Evolutionary conservation across 2,888 invertebrate genomes (phyloP).

Genomic region (Drosophila dives): DNA sequence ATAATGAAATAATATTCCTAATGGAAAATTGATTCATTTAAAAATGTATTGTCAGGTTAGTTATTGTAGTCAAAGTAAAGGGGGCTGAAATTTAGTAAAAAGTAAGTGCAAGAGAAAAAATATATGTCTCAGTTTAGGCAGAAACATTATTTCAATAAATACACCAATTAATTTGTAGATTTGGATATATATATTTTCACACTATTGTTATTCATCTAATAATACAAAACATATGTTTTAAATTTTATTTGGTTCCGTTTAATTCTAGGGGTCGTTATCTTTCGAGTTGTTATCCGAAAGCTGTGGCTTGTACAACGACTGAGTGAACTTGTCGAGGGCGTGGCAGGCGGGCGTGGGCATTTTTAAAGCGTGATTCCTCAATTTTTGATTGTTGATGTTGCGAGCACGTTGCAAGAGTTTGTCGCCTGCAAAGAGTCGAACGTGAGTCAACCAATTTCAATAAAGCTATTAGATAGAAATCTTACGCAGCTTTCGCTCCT

Average conservation of each 20-base stretch:
- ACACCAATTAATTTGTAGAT: not conserved
- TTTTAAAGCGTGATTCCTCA: constrained; percentile 49
- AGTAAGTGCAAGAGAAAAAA: not conserved
- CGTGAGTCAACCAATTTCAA: not conserved
- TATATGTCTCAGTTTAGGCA: not conserved
- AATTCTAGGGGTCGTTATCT: not conserved
- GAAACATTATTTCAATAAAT: not conserved
- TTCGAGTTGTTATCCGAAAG: constrained; percentile 30
- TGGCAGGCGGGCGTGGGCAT: constrained; percentile 66
- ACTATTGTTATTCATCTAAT: not conserved
- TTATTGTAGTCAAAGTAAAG: not conserved
- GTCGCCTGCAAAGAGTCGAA: constrained; percentile 47
- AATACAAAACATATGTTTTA: not conserved
- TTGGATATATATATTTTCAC: not conserved
- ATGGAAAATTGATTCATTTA: not conserved
- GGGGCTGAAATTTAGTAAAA: not conserved
- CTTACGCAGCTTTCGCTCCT: constrained; percentile 69
- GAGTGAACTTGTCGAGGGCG: constrained; percentile 45
- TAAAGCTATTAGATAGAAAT: constrained; percentile 2
- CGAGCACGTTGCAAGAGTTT: constrained; percentile 62
- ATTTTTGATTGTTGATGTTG: constrained; percentile 47
- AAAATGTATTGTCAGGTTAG: too few species aligned
- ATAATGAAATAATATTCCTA: not conserved
- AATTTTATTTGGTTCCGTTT: not conserved
- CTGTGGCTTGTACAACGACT: constrained; percentile 10